Evolutionary conservation across 2,797 vertebrate genomes (phyloP).

Genomic region (Arnoldichthys spilopterus): DNA sequence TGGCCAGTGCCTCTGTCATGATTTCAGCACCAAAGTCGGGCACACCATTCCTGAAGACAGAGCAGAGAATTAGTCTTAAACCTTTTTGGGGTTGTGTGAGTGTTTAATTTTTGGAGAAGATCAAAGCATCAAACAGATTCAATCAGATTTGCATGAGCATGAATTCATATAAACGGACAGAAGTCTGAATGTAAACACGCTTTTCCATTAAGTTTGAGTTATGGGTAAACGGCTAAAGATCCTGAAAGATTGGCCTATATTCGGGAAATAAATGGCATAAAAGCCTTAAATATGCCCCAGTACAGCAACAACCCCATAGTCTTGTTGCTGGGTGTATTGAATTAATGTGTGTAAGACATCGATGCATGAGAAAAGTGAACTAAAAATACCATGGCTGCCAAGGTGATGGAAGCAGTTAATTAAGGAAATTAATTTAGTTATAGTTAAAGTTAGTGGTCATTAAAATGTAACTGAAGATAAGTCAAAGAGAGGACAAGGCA

Average conservation of each 20-base stretch:
- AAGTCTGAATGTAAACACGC: too few relatives aligned
- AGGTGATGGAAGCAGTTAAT: too few relatives aligned
- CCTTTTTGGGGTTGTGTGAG: background rate
- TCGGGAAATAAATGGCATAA: background rate
- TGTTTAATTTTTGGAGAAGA: background rate
- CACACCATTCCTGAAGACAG: constrained; percentile 84
- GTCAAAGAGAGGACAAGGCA: background rate
- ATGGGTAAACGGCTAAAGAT: too few relatives aligned
- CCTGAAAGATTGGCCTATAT: background rate
- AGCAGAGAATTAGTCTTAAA: background rate
- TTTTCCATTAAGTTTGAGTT: too few relatives aligned
- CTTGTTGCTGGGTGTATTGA: background rate
- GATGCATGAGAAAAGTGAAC: constrained; percentile 50
- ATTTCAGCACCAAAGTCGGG: constrained; percentile 94
- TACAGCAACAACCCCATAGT: background rate
- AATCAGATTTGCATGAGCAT: too few relatives aligned
- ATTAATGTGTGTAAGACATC: constrained; percentile 15
- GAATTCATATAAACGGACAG: background rate
- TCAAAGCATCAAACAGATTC: background rate
- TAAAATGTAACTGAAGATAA: background rate
- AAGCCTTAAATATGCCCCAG: too few relatives aligned
- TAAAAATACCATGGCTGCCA: too few relatives aligned
- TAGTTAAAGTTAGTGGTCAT: background rate
- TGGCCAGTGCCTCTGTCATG: constrained; percentile 94
- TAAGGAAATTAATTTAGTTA: too few relatives aligned